A percentile compares a stretch with the other conserved stretches of the same genome.
Evolutionary conservation across 23 tunicate genomes (phyloP).

Genomic region (Halocynthia roretzi): DNA sequence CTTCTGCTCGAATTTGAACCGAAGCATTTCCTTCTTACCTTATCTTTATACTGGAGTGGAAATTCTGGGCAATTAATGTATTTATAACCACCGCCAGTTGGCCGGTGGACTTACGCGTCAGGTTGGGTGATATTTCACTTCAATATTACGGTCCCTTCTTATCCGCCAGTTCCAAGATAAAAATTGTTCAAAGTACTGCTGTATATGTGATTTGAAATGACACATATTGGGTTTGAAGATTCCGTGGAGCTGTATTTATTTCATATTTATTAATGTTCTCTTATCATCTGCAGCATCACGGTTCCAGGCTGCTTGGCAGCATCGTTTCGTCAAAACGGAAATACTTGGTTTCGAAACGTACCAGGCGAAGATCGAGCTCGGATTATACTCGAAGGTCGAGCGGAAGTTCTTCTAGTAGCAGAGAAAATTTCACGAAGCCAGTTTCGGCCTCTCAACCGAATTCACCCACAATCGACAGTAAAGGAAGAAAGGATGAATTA

Average conservation of each 20-base stretch:
- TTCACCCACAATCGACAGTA: not conserved
- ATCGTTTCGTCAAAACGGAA: conserved; percentile 28
- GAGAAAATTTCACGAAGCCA: not conserved
- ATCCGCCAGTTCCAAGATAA: too few relatives aligned
- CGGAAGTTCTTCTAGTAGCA: not conserved
- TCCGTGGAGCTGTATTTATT: too few relatives aligned
- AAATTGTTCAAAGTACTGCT: not conserved
- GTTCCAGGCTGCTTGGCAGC: conserved; percentile 27
- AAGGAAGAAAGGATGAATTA: not conserved
- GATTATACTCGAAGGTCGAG: not conserved
- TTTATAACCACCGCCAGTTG: too few relatives aligned
- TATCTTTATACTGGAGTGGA: too few relatives aligned
- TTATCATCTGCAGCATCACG: not conserved
- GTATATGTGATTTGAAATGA: too few relatives aligned
- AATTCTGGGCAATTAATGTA: too few relatives aligned
- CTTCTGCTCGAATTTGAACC: too few relatives aligned
- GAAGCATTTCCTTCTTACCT: not conserved
- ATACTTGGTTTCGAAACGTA: conserved; percentile 17
- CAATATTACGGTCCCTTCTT: too few relatives aligned
- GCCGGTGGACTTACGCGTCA: too few relatives aligned
- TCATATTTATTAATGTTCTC: too few relatives aligned
- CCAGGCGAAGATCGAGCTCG: conserved; percentile 45
- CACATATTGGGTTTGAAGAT: too few relatives aligned
- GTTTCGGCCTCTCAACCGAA: conserved; percentile 2
- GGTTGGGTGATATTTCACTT: too few relatives aligned